These are phyloP conservation scores for Ctena decussata DNA, from an alignment of 2,888 invertebrate species.

Conservation along the genomic window DNA sequence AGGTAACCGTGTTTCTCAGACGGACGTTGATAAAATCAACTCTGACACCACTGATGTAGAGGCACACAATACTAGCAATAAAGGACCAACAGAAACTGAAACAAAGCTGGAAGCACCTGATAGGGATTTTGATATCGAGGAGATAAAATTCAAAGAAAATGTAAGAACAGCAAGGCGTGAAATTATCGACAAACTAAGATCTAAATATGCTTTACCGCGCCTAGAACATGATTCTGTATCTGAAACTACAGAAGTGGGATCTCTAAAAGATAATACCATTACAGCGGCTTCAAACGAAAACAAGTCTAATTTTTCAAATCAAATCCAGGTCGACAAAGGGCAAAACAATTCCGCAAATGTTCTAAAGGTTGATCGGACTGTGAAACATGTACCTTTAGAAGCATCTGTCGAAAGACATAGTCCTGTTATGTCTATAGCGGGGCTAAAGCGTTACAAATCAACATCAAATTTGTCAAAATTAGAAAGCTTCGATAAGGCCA, in stretches of 20 bases:
- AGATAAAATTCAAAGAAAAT: slow-evolving; percentile 52
- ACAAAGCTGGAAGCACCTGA: not conserved
- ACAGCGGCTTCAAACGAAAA: too few relatives aligned
- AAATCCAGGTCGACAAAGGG: not conserved
- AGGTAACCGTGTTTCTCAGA: not conserved
- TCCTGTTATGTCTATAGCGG: slow-evolving; percentile 1
- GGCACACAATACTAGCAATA: not conserved
- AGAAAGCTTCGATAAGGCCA: not conserved
- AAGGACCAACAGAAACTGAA: not conserved
- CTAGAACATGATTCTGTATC: not conserved
- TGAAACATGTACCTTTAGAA: not conserved
- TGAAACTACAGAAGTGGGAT: not conserved
- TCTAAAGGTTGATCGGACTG: not conserved
- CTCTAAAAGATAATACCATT: too few relatives aligned
- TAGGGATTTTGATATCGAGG: slow-evolving; percentile 35
- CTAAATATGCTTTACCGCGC: slow-evolving; percentile 14
- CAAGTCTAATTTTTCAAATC: not conserved
- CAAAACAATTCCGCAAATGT: not conserved
- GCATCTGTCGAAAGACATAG: not conserved
- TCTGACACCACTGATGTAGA: not conserved
- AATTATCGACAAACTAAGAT: slow-evolving; percentile 52
- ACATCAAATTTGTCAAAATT: not conserved
- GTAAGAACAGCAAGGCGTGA: slow-evolving; percentile 50
- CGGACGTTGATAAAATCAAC: not conserved
- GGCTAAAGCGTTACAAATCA: not conserved